These are phyloP conservation scores for Platyscapa corneri DNA, from an alignment of 1,140 invertebrate genomes.

Conservation along the genomic window DNA sequence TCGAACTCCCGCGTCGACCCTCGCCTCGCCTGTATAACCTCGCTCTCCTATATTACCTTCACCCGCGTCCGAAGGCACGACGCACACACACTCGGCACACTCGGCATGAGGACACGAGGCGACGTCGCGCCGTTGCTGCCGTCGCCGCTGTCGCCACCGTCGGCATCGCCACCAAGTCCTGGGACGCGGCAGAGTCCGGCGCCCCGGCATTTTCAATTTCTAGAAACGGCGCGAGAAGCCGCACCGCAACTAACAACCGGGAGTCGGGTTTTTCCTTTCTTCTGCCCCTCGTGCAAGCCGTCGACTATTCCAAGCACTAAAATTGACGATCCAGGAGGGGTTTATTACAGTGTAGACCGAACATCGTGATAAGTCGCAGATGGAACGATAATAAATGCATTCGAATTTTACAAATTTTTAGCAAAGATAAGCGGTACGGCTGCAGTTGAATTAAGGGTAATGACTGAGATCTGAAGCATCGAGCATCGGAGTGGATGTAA, in stretches of 20 bases:
- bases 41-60: slow-evolving; percentile 55
- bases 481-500: background rate
- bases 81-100: background rate
- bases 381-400: slow-evolving; percentile 1
- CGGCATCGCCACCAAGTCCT: background rate
- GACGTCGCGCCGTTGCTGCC: background rate
- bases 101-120: background rate
- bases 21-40: slow-evolving; percentile 55
- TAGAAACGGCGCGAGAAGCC: background rate
- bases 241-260: no score
- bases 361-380: background rate
- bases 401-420: background rate
- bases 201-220: background rate
- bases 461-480: background rate
- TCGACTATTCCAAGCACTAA: background rate
- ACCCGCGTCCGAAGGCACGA: slow-evolving; percentile 12
- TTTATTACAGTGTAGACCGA: background rate
- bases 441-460: slow-evolving; percentile 1
- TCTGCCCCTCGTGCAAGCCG: background rate
- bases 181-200: background rate
- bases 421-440: background rate
- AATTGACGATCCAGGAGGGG: background rate
- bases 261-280: background rate
- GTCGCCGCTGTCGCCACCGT: no score
- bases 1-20: slow-evolving; percentile 66